Conservation (phyloP, 2,113 vertebrate species). For the Carassius carassius region DNA sequence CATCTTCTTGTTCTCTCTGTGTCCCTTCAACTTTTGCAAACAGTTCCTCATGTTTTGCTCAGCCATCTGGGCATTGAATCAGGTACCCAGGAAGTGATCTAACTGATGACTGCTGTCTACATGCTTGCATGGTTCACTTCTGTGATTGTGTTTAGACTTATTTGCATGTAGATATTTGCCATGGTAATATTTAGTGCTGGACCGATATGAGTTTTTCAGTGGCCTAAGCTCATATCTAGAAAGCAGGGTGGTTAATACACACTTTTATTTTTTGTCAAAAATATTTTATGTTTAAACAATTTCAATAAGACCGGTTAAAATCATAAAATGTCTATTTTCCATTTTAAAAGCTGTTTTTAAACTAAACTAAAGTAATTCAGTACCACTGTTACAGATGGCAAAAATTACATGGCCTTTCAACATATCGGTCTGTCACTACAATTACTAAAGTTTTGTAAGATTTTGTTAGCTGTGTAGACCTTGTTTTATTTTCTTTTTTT, state of each 20-base stretch:
- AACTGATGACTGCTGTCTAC: slow-evolving; percentile 49
- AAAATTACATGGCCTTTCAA: background rate
- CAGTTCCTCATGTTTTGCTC: slow-evolving; percentile 98
- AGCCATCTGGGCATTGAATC: slow-evolving; percentile 97
- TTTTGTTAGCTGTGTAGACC: background rate
- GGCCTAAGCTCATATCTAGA: background rate
- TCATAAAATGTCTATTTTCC: background rate
- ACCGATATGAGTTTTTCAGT: background rate
- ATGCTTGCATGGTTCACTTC: slow-evolving; percentile 40
- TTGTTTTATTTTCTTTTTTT: background rate
- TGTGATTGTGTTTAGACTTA: slow-evolving; percentile 21
- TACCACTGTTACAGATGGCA: too few relatives aligned
- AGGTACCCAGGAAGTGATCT: slow-evolving; percentile 81
- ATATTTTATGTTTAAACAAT: too few relatives aligned
- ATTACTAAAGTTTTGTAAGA: background rate
- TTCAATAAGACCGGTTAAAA: too few relatives aligned
- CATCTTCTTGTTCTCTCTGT: slow-evolving; percentile 67
- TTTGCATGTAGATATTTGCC: slow-evolving; percentile 18
- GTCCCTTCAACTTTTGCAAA: slow-evolving; percentile 69
- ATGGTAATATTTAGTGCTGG: background rate
- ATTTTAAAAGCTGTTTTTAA: background rate
- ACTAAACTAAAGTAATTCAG: background rate
- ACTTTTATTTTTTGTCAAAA: too few relatives aligned
- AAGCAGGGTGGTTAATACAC: too few relatives aligned
- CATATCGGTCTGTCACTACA: background rate